Percentiles rank a stretch among this genome's conserved stretches.
These are phyloP conservation scores for Asobara japonica DNA, from an alignment of 1,140 invertebrate genomes.

Conservation along the genomic window DNA sequence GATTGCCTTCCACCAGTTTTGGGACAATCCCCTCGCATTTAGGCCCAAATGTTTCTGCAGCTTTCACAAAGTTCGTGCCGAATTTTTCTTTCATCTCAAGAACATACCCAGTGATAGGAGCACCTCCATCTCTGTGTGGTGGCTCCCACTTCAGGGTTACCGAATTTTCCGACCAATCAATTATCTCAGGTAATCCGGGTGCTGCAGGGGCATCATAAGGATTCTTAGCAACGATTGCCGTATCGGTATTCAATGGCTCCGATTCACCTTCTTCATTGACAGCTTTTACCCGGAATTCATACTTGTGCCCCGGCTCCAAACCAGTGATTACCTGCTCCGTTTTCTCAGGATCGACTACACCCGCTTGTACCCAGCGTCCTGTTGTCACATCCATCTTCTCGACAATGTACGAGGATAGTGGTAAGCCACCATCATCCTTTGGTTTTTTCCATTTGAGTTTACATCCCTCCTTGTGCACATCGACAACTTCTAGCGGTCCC, in stretches of 20 bases:
- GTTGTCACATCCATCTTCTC: conserved; percentile 93
- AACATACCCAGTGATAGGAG: conserved; percentile 94
- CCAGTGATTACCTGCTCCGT: conserved; percentile 88
- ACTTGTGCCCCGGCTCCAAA: conserved; percentile 91
- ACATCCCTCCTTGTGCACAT: conserved; percentile 94
- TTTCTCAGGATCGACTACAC: conserved; percentile 87
- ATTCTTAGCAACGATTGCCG: conserved; percentile 92
- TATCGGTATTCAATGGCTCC: conserved; percentile 89
- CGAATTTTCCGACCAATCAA: conserved; percentile 92
- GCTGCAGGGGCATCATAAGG: conserved; percentile 89
- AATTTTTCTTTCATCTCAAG: conserved; percentile 88
- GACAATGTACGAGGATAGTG: conserved; percentile 87
- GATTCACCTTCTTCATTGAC: conserved; percentile 97
- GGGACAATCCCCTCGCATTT: conserved; percentile 84
- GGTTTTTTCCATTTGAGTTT: conserved; percentile 96
- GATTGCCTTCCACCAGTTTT: conserved; percentile 92
- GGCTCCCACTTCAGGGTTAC: conserved; percentile 96
- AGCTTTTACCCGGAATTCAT: conserved; percentile 94
- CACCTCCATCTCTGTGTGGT: conserved; percentile 94
- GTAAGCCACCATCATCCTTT: conserved; percentile 93
- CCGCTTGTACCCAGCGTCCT: conserved; percentile 88
- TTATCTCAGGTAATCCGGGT: conserved; percentile 91
- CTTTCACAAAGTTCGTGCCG: conserved; percentile 73
- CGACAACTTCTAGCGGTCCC: conserved; percentile 90
- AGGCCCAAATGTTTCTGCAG: conserved; percentile 81